These are phyloP conservation scores for Reticulitermes speratus DNA, from an alignment of 1,140 invertebrate genomes.

Conservation along the genomic window DNA sequence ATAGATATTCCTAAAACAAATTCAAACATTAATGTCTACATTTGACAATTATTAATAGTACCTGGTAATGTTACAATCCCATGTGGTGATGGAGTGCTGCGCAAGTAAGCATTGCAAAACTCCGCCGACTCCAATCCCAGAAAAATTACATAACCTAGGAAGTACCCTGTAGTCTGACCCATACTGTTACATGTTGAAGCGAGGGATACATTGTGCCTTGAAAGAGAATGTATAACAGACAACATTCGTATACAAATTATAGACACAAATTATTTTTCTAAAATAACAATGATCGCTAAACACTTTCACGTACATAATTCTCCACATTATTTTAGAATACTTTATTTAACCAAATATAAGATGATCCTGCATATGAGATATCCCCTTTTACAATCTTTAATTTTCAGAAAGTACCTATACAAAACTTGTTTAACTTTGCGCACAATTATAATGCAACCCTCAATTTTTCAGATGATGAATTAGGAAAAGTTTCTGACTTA, in stretches of 20 bases:
- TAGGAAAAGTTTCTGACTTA: too few relatives aligned
- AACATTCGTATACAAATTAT: not conserved
- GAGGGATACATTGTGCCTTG: conserved; percentile 91
- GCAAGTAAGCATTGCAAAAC: conserved; percentile 93
- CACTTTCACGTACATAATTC: not conserved
- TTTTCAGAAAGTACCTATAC: too few relatives aligned
- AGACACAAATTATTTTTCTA: too few relatives aligned
- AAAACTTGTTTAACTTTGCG: too few relatives aligned
- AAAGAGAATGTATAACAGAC: conserved; percentile 38
- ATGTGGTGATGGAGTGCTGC: conserved; percentile 64
- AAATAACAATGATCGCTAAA: not conserved
- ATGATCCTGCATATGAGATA: too few relatives aligned
- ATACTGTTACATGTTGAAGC: conserved; percentile 99
- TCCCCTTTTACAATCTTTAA: too few relatives aligned
- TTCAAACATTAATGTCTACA: too few relatives aligned
- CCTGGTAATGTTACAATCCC: conserved; percentile 86
- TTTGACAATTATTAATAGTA: conserved; percentile 41
- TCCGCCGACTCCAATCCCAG: conserved; percentile 94
- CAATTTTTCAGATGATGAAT: too few relatives aligned
- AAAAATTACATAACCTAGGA: conserved; percentile 96
- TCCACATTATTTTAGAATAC: not conserved
- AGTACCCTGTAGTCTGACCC: conserved; percentile 97
- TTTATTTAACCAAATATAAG: too few relatives aligned
- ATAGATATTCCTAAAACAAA: too few relatives aligned
- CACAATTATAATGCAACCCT: too few relatives aligned